Evolutionary conservation across 2,888 invertebrate genomes (phyloP).

Genomic region (Pandemis corylana): DNA sequence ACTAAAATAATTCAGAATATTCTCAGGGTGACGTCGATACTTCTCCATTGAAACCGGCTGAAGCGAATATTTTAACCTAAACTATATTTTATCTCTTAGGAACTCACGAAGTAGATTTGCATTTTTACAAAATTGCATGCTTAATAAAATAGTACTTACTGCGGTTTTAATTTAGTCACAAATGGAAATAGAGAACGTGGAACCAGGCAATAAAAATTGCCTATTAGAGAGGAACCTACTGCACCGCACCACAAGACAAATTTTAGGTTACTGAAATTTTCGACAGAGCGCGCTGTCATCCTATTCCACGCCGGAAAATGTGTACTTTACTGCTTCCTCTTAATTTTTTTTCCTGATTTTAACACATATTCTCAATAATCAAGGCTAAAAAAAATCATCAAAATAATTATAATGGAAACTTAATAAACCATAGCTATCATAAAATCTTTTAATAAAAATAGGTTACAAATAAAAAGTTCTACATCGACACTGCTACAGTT

Average conservation of each 20-base stretch:
- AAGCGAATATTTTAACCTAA: conserved; percentile 57
- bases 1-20: conserved; percentile 54
- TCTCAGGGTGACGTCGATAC: conserved; percentile 67
- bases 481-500: conserved; percentile 28
- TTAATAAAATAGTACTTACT: conserved; percentile 64
- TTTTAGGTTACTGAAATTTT: conserved; percentile 54
- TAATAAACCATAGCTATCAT: not conserved
- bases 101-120: not conserved
- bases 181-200: conserved; percentile 64
- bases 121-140: conserved; percentile 10
- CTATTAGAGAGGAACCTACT: conserved; percentile 58
- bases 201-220: conserved; percentile 68
- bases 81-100: conserved; percentile 33
- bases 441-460: not conserved
- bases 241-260: conserved; percentile 78
- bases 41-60: conserved; percentile 60
- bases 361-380: not conserved
- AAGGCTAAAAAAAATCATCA: not conserved
- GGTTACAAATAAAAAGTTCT: not conserved
- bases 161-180: conserved; percentile 64
- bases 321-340: conserved; percentile 60
- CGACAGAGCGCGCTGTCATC: conserved; percentile 64
- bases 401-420: not conserved
- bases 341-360: not conserved
- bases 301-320: conserved; percentile 61